phyloP scores from a whole-genome alignment of 1,140 invertebrate species.

The Arctopsyche grandis region DNA sequence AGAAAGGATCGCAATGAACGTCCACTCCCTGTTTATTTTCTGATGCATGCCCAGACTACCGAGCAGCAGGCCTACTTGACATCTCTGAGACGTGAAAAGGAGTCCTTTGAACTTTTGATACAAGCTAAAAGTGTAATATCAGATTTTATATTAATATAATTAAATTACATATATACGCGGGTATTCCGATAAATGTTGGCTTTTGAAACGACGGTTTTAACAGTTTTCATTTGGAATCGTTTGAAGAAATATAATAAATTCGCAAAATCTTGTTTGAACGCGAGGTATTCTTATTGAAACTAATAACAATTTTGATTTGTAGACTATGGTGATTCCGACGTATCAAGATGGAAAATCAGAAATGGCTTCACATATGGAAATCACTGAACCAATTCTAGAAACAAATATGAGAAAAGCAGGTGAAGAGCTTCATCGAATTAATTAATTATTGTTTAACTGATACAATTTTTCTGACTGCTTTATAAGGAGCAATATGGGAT shows the following conservation, averaged over 20 bases:
- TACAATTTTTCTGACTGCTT: not conserved
- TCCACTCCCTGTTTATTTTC: conserved; percentile 83
- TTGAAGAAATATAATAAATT: no score
- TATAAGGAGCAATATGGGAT: no score
- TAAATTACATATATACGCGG: not conserved
- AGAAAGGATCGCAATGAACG: conserved; percentile 68
- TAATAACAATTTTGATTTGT: conserved; percentile 42
- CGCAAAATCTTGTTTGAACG: no score
- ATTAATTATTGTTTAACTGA: not conserved
- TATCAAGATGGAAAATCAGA: conserved; percentile 90
- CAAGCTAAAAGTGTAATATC: conserved; percentile 91
- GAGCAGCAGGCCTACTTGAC: conserved; percentile 97
- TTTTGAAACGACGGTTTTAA: no score
- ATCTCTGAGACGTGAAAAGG: conserved; percentile 88
- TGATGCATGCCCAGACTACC: conserved; percentile 89
- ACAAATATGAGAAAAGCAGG: conserved; percentile 76
- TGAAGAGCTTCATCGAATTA: conserved; percentile 46
- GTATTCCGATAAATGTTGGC: no score
- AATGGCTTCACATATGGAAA: conserved; percentile 33
- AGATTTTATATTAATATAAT: conserved; percentile 57
- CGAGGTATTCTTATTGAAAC: no score
- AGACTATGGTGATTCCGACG: conserved; percentile 92
- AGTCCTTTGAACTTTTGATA: conserved; percentile 93
- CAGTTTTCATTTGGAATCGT: no score
- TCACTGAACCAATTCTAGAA: conserved; percentile 59